Evolutionary conservation across 2,113 vertebrate species (phyloP).

Genomic region (Hemiprocne comata): DNA sequence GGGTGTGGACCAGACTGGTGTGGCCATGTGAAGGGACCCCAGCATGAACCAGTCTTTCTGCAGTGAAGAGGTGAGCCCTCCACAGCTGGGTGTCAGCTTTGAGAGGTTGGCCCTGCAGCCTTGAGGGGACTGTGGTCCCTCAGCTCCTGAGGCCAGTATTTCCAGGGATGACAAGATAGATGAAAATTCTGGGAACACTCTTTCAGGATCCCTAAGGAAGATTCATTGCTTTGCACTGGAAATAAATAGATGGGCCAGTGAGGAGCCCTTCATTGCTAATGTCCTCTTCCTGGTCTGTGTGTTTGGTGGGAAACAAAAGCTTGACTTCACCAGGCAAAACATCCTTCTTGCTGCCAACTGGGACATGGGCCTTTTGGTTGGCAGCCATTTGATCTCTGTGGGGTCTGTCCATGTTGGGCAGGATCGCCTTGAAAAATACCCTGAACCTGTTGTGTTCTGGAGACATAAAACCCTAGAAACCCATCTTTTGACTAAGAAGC

Average conservation of each 20-base stretch:
- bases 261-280: background rate
- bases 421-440: background rate
- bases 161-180: background rate
- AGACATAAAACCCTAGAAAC: background rate
- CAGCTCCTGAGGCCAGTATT: background rate
- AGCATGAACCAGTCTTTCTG: background rate
- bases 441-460: background rate
- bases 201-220: background rate
- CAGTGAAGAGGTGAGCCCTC: background rate
- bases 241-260: background rate
- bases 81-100: background rate
- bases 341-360: background rate
- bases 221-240: background rate
- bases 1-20: background rate
- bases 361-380: accelerated
- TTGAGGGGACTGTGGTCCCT: accelerated
- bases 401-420: background rate
- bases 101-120: background rate
- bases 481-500: background rate
- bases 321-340: background rate
- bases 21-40: background rate
- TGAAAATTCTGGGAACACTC: background rate
- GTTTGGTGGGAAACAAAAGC: background rate
- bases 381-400: background rate
- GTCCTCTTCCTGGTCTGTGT: background rate